phyloP scores from a whole-genome alignment of 2,113 vertebrate species.

The Eulemur macaco region DNA sequence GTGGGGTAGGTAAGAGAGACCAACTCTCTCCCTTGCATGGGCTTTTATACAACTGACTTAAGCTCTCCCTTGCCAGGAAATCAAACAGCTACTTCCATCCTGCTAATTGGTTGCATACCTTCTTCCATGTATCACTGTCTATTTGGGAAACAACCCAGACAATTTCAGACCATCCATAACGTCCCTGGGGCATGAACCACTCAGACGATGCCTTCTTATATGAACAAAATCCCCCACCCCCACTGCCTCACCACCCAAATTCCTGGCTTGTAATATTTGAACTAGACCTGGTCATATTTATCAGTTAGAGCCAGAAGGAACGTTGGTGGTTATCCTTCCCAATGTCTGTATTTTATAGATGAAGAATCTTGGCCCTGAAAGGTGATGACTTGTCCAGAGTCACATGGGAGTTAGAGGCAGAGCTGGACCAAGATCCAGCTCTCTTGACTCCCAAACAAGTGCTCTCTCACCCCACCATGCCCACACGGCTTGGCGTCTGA shows the following conservation, averaged over 20 bases:
- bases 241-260: neutral
- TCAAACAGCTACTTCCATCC: neutral
- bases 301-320: neutral
- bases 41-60: neutral
- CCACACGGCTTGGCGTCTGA: neutral
- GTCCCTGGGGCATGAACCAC: neutral
- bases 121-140: neutral
- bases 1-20: neutral
- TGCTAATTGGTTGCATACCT: neutral
- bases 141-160: neutral
- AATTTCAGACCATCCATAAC: neutral
- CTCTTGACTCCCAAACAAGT: neutral
- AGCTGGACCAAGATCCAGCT: neutral
- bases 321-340: neutral
- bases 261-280: neutral
- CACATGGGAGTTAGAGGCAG: neutral
- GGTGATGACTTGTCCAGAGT: neutral
- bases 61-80: neutral
- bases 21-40: neutral
- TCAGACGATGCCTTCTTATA: neutral
- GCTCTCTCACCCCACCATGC: fast-evolving
- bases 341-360: neutral
- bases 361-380: neutral
- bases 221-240: neutral
- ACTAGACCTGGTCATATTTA: neutral